Percentiles rank a stretch among this genome's conserved stretches.
These are phyloP conservation scores for Cryptophagus acutangulus DNA, from an alignment of 2,888 invertebrate species.

Conservation along the genomic window DNA sequence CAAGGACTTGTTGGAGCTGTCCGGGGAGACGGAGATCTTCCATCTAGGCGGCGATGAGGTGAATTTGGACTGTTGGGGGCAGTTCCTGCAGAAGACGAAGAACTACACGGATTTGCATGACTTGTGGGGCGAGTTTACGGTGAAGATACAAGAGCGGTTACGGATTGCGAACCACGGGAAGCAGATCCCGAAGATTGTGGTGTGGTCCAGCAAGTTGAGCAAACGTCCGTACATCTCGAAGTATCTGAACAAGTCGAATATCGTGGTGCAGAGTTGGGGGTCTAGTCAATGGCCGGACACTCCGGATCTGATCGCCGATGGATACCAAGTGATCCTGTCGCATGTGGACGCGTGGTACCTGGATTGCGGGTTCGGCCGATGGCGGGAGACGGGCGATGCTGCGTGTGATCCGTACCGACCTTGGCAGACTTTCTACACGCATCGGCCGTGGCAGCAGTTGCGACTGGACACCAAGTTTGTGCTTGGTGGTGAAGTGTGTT, in stretches of 20 bases:
- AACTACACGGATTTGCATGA: conserved; percentile 74
- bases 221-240: conserved; percentile 61
- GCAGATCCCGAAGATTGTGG: conserved; percentile 54
- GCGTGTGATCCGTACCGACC: conserved; percentile 84
- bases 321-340: conserved; percentile 72
- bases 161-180: conserved; percentile 59
- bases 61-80: conserved; percentile 74
- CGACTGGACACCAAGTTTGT: conserved; percentile 45
- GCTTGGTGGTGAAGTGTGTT: conserved; percentile 74
- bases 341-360: conserved; percentile 87
- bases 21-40: conserved; percentile 71
- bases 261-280: conserved; percentile 77
- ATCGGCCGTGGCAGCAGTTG: conserved; percentile 66
- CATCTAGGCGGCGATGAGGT: conserved; percentile 84
- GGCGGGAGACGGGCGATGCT: conserved; percentile 78
- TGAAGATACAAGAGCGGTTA: conserved; percentile 56
- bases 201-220: conserved; percentile 76
- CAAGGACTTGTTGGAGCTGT: conserved; percentile 68
- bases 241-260: conserved; percentile 48
- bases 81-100: conserved; percentile 39
- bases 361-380: conserved; percentile 82
- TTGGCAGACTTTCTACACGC: conserved; percentile 83
- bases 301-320: conserved; percentile 68
- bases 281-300: conserved; percentile 78
- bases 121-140: conserved; percentile 74